These are phyloP conservation scores for Parthenolecanium corni DNA, from an alignment of 2,888 invertebrate genomes.

Conservation along the genomic window DNA sequence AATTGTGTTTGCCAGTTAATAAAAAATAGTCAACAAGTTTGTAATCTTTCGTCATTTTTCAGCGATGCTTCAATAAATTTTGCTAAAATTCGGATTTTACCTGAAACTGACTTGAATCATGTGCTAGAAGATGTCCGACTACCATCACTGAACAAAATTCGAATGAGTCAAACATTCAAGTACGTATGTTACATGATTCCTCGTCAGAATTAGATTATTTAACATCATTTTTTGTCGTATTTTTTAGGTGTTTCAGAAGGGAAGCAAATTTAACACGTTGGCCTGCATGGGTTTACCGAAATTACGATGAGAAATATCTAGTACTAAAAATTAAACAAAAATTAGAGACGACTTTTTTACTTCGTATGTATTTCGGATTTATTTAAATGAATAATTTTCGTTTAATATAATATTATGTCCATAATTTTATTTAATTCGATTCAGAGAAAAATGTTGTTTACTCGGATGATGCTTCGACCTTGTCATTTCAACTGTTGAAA, in stretches of 20 bases:
- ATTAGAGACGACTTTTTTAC: background rate
- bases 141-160: conserved; percentile 12
- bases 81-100: conserved; percentile 9
- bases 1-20: background rate
- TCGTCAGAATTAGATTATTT: background rate
- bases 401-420: background rate
- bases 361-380: conserved; percentile 4
- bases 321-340: conserved; percentile 39
- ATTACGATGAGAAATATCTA: conserved; percentile 46
- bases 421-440: background rate
- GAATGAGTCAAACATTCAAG: conserved; percentile 16
- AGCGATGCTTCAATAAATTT: conserved; percentile 7
- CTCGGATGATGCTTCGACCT: conserved; percentile 5
- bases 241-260: conserved; percentile 37
- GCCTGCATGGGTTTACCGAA: conserved; percentile 55
- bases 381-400: background rate
- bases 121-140: conserved; percentile 12
- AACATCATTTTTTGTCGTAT: background rate
- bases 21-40: background rate
- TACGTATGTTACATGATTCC: background rate
- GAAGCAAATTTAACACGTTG: conserved; percentile 49
- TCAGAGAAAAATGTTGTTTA: conserved; percentile 10
- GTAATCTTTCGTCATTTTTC: background rate
- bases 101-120: background rate
- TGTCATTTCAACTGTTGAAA: conserved; percentile 18